phyloP scores from a whole-genome alignment of 2,888 invertebrate species.

The Uloborus plumipes region DNA sequence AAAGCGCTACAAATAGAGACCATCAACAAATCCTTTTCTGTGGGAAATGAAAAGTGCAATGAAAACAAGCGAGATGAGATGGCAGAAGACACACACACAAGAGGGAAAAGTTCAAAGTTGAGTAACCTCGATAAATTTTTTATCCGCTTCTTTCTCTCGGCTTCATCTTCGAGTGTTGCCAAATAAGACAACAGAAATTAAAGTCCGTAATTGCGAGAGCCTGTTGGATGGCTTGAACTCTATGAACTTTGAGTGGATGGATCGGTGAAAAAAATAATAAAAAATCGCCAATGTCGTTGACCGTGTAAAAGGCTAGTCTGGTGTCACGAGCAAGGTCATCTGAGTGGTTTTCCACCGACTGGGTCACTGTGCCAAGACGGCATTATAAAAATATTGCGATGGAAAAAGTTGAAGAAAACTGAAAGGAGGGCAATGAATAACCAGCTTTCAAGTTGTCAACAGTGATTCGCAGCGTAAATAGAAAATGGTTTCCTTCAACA shows the following conservation, averaged over 20 bases:
- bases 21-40: too few relatives aligned
- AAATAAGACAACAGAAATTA: neutral
- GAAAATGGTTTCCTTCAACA: too few relatives aligned
- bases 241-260: too few relatives aligned
- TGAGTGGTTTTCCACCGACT: conserved; percentile 24
- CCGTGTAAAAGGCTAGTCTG: conserved; percentile 29
- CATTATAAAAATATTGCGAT: conserved; percentile 23
- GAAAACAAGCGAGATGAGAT: too few relatives aligned
- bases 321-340: conserved; percentile 48
- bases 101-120: conserved; percentile 37
- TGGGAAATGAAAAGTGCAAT: too few relatives aligned
- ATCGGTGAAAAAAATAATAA: neutral
- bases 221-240: conserved; percentile 9
- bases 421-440: conserved; percentile 25
- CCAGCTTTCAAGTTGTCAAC: conserved; percentile 9
- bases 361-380: conserved; percentile 44
- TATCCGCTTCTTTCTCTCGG: neutral
- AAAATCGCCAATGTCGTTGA: conserved; percentile 50
- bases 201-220: conserved; percentile 23
- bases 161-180: neutral
- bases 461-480: neutral
- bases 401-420: conserved; percentile 8
- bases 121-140: conserved; percentile 29
- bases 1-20: too few relatives aligned
- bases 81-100: too few relatives aligned